Evolutionary conservation across 2,888 invertebrate genomes (phyloP), one percentile per base, ranked within the genome.

Genomic region (Andrena dorsata): DNA sequence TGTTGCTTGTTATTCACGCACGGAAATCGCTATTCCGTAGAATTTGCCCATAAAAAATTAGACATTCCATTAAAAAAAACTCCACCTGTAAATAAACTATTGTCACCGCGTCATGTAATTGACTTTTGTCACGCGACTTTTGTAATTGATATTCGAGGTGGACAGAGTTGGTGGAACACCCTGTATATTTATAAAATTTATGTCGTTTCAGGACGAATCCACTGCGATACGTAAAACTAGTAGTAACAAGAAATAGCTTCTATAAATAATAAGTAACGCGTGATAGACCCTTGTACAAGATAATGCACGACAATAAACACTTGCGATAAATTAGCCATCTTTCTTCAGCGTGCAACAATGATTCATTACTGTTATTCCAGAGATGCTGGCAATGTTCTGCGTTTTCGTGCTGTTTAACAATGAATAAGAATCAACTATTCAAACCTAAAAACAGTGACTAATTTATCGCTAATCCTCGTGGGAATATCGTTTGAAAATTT

Each of bases 191-290:
- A 56, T 56, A 23, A 23, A 56, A 56, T 23, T 56, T 4, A 23
- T 13, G 1, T 26, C 8, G 10, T 56, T 56, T 13, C 23, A 26
- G 13, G 56, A 56, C 4, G 23, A 56, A 56, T 26, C 4, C 56
- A 56, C 13, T 26, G 56, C 56, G 23, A 56, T 20, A 56, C 26
- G 10, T 56, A 56, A 56, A 0, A 3, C 23, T 41, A 26, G 10
- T 56, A 56, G 10, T 56, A 56, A 56, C 23, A 56, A 56, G 20
- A 56, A 56, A 56, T 56, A 56, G 20, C 56, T 56, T 56, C 56
- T 56, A 56, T 56, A 56, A 56, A 56, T 56, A 56, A 56, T 56
- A 56, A 56, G 10, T 56, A 41, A 16, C 41, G 41, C 23, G 23
- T 10, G 56, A 56, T 56, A 26, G 10, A 56, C 56, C 13, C 56